A percentile compares a stretch with the other conserved stretches of the same genome.
phyloP scores from a whole-genome alignment of 2,113 vertebrate genomes.

The Dipodomys ordii region DNA sequence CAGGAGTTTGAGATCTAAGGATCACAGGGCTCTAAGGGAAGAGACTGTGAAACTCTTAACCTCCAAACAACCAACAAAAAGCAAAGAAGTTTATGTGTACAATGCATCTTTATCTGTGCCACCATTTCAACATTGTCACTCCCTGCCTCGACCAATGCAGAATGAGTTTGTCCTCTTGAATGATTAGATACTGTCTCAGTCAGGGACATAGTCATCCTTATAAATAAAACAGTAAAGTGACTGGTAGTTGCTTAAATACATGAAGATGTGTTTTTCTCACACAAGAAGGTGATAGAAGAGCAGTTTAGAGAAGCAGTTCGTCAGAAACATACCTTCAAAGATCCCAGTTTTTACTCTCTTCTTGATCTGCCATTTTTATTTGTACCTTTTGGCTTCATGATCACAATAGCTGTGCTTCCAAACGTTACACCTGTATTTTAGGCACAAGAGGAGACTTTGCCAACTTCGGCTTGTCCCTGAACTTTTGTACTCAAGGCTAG shows the following conservation, averaged over 20 bases:
- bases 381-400: background rate
- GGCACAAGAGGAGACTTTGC: background rate
- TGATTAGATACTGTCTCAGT: background rate
- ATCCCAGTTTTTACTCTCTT: background rate
- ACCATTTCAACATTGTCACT: too few relatives aligned
- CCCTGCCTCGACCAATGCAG: background rate
- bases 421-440: background rate
- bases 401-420: background rate
- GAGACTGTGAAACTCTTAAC: too few relatives aligned
- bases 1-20: too few relatives aligned
- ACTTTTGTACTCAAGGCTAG: too few relatives aligned
- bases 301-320: background rate
- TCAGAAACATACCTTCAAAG: background rate
- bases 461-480: background rate
- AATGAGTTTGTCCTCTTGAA: background rate
- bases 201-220: background rate
- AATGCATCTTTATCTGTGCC: too few relatives aligned
- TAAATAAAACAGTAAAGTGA: background rate
- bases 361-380: background rate
- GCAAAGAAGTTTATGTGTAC: too few relatives aligned
- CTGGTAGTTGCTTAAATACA: background rate
- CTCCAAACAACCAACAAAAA: too few relatives aligned
- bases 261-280: background rate
- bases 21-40: too few relatives aligned
- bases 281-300: background rate